phyloP scores from a whole-genome alignment of 1,140 invertebrate species.

The Bombus huntii region DNA sequence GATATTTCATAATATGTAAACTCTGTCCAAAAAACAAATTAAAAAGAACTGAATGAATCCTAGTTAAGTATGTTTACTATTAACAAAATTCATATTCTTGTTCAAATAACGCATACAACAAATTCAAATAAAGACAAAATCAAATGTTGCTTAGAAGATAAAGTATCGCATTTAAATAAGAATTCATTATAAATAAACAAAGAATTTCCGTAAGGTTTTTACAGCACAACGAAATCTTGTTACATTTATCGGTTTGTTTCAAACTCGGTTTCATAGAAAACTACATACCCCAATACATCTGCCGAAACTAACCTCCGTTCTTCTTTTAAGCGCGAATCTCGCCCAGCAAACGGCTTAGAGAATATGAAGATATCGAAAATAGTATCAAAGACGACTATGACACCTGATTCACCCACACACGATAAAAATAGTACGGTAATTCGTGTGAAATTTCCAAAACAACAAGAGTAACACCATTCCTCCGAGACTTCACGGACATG shows the following conservation, averaged over 20 bases:
- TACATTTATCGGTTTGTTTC: neutral
- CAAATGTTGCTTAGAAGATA: no score
- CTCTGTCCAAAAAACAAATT: neutral
- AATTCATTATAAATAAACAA: neutral
- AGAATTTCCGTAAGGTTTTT: neutral
- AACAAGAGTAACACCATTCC: slow-evolving; percentile 66
- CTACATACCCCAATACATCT: slow-evolving; percentile 47
- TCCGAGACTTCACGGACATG: slow-evolving; percentile 49
- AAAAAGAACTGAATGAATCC: neutral
- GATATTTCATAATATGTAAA: neutral
- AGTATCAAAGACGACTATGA: slow-evolving; percentile 61
- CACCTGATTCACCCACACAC: slow-evolving; percentile 78
- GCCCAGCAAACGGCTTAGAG: slow-evolving; percentile 44
- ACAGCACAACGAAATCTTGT: neutral
- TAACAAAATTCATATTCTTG: neutral
- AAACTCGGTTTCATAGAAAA: slow-evolving; percentile 3
- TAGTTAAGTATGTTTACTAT: neutral
- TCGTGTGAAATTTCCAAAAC: slow-evolving; percentile 66
- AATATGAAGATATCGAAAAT: slow-evolving; percentile 66
- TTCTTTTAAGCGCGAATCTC: slow-evolving; percentile 37
- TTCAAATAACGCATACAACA: neutral
- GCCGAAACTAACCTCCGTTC: slow-evolving; percentile 67
- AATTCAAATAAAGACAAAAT: neutral
- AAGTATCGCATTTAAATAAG: neutral
- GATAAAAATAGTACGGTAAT: slow-evolving; percentile 71